Conservation (phyloP, 2,888 invertebrate genomes). For the Trichogramma evanescens region DNA sequence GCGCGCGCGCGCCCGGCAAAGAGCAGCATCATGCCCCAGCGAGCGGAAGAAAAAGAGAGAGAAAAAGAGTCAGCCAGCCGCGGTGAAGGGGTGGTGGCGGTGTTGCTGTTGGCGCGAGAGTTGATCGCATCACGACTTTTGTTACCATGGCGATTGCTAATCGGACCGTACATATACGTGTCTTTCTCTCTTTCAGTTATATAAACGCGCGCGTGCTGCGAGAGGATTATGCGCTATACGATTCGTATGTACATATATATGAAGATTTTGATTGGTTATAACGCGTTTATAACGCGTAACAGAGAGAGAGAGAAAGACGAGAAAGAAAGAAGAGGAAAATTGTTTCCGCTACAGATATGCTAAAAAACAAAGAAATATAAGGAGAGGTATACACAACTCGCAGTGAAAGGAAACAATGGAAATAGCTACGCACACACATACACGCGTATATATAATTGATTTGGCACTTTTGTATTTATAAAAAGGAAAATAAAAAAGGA, state of each 20-base stretch:
- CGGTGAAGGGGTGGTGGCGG: slow-evolving; percentile 14
- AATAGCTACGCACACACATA: neutral
- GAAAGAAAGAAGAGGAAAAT: too few relatives aligned
- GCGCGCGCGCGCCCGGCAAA: slow-evolving; percentile 8
- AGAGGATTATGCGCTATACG: too few relatives aligned
- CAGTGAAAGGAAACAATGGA: neutral
- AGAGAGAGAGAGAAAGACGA: too few relatives aligned
- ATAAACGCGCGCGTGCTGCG: too few relatives aligned
- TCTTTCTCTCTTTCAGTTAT: slow-evolving; percentile 33
- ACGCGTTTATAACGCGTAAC: neutral
- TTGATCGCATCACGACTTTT: slow-evolving; percentile 50
- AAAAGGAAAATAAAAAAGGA: slow-evolving; percentile 1
- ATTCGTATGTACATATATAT: neutral
- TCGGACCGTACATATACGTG: slow-evolving; percentile 49
- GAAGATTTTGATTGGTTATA: neutral
- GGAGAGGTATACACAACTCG: too few relatives aligned
- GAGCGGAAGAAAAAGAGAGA: slow-evolving; percentile 13
- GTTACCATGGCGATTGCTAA: slow-evolving; percentile 58
- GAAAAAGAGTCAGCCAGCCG: neutral
- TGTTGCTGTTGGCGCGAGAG: slow-evolving; percentile 36
- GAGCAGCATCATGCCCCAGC: too few relatives aligned
- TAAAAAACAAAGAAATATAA: too few relatives aligned
- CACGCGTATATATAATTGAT: neutral
- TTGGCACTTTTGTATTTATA: neutral
- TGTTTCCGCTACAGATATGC: too few relatives aligned